Evolutionary conservation across 2,113 vertebrate genomes (phyloP), one percentile per base, ranked within the genome.

Genomic region (Corvus cornix): DNA sequence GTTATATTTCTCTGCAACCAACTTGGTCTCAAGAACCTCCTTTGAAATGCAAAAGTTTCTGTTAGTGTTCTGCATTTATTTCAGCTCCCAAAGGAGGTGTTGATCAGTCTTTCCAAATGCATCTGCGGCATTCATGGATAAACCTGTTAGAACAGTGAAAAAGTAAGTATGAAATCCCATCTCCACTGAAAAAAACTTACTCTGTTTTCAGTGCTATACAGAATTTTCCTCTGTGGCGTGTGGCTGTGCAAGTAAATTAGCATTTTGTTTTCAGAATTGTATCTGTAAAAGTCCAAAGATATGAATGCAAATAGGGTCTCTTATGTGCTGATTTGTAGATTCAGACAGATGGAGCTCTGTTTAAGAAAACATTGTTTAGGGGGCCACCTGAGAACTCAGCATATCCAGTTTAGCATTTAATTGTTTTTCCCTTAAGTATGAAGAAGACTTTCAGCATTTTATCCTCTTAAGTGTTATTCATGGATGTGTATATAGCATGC

Each of bases 121-220:
- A 48, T 73, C 26, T 2, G 6, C 0, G 0, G 23, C 11, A 1
- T 75, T 81, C 21, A 11, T 48, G 24, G 24, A 39, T 87, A 77
- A 90, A 90, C 19, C 20, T 63, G 16, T 28, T 39, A 51, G 10
- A 70, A 76, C 7, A 59, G 16, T 1, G 2, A 53, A 88, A 76
- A 92, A 21, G 9, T 26, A 68, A 67, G 13, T 52, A 66, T 49
- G 56, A 84, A 83, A 72, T 52, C 27, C 22, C 41, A 44, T 22
- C 28, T 72, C 19, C 48, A 21, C 13, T 56, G 60, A 81, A 46
- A 9, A 84, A 63, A 81, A 41, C 4, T 59, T 46, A 15, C n/a
- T 63, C 27, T 41, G 3, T 77, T 63, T 87, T 64, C 41, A 60
- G 9, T 27, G 52, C 13, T 20, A 49, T 39, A 16, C 24, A 60